A percentile compares a stretch with the other conserved stretches of the same genome.
Conservation (phyloP, 1,140 invertebrate species). For the Leptonema lineaticorne region DNA sequence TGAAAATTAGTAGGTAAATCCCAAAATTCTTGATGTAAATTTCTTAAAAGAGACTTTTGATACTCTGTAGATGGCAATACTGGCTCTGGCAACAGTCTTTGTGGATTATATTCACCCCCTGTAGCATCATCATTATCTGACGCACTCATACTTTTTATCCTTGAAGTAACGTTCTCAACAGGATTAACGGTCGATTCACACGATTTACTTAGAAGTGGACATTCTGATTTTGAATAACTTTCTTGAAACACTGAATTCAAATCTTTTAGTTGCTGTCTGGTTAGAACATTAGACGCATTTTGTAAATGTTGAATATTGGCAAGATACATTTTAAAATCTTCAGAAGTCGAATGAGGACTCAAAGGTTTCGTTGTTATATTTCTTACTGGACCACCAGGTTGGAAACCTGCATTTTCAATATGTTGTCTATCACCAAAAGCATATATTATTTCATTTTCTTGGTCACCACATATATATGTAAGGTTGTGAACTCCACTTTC, state of each 20-base stretch:
- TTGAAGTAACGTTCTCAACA: conserved; percentile 41
- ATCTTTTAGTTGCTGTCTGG: conserved; percentile 57
- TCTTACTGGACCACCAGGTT: conserved; percentile 47
- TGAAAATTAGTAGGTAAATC: conserved; percentile 89
- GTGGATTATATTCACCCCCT: conserved; percentile 46
- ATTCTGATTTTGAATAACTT: conserved; percentile 45
- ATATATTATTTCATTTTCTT: conserved; percentile 55
- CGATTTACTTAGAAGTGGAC: conserved; percentile 25
- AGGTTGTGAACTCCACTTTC: conserved; percentile 47
- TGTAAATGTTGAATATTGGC: conserved; percentile 70
- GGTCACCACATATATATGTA: conserved; percentile 53
- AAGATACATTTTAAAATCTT: conserved; percentile 67
- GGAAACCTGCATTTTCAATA: conserved; percentile 33
- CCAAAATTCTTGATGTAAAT: conserved; percentile 89
- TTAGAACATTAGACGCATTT: conserved; percentile 62
- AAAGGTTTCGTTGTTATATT: conserved; percentile 64
- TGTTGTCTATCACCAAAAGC: conserved; percentile 46
- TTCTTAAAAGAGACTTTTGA: conserved; percentile 70
- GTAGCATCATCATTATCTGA: neutral
- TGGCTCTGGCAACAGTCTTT: conserved; percentile 51
- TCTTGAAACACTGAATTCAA: conserved; percentile 61
- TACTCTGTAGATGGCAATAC: conserved; percentile 50
- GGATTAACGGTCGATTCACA: conserved; percentile 8
- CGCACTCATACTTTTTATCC: conserved; percentile 19
- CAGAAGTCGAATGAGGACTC: conserved; percentile 61